Base-by-base conservation (phyloP, 2,113 vertebrate species). In the Agapornis roseicollis region DNA sequence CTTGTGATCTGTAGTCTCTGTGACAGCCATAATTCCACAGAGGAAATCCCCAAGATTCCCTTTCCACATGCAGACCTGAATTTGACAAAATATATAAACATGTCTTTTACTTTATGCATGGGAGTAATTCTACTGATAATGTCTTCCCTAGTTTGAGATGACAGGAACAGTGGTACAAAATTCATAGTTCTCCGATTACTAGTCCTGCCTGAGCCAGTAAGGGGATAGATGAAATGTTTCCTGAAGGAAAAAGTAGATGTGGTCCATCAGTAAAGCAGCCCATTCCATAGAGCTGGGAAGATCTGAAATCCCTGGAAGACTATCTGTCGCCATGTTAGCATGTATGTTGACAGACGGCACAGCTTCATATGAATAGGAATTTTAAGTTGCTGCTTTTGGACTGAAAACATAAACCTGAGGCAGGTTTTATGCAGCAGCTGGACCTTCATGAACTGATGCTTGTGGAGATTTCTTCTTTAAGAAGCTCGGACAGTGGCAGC, bases 1-100 rank as follows among this genome's bases (percentile, higher is more conserved):
- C 76, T 80, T 84, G 92, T 92, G 90, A 96, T 80, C 82, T 86
- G 28, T 72, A 91, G 92, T 71, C 28, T 88, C 65, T 88, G 60
- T 83, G 81, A 91, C 9, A 92, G 78, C 37, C 56, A 23, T 46
- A 83, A 90, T 90, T 78, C 87, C 72, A 83, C 16, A 35, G 47
- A 90, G 85, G 69, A 88, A 93, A 90, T 56, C 92, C 42, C 69
- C 55, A 85, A 85, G 79, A 80, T 84, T 88, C n/a, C 84, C 58
- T 69, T 88, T 82, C 74, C 68, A 53, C 82, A 74, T 0, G 0
- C 39, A 80, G 88, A 47, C 24, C 35, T 2, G 1, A 24, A 49
- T 88, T 72, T 90, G 82, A 93, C 55, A 88, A 80, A 89, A 66
- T 17, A 55, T 1, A 17, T 22, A 49, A 80, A 63, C 17, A 5